Conservation (phyloP, 2,113 vertebrate genomes). For the Zosterops lateralis region DNA sequence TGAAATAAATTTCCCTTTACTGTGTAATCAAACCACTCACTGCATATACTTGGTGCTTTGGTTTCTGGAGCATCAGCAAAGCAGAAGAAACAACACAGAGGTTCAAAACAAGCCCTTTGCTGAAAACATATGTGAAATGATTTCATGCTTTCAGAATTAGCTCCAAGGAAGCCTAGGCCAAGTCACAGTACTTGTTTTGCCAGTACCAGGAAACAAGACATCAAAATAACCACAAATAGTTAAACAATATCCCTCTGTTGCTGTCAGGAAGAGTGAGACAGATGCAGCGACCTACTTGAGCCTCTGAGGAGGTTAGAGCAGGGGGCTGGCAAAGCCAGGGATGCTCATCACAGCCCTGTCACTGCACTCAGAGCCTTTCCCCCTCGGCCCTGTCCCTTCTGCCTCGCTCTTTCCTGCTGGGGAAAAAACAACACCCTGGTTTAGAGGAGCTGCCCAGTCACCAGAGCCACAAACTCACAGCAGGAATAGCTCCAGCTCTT, state of each 20-base stretch:
- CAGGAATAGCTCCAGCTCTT: neutral
- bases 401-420: neutral
- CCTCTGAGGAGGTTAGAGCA: neutral
- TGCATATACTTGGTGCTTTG: neutral
- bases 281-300: neutral
- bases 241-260: neutral
- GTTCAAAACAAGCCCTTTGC: neutral
- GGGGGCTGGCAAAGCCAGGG: neutral
- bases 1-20: neutral
- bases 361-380: fast-evolving
- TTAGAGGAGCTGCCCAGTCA: neutral
- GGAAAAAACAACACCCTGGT: neutral
- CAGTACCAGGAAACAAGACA: neutral
- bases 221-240: conserved; percentile 24
- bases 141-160: neutral
- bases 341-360: neutral
- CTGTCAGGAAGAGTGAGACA: neutral
- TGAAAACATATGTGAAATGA: neutral
- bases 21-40: neutral
- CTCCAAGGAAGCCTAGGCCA: neutral
- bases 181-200: neutral
- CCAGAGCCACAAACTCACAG: neutral
- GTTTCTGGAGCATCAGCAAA: neutral
- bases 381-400: neutral
- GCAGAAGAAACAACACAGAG: neutral